Conservation (phyloP, 2,888 invertebrate genomes). For the Sphaerophoria taeniata region DNA sequence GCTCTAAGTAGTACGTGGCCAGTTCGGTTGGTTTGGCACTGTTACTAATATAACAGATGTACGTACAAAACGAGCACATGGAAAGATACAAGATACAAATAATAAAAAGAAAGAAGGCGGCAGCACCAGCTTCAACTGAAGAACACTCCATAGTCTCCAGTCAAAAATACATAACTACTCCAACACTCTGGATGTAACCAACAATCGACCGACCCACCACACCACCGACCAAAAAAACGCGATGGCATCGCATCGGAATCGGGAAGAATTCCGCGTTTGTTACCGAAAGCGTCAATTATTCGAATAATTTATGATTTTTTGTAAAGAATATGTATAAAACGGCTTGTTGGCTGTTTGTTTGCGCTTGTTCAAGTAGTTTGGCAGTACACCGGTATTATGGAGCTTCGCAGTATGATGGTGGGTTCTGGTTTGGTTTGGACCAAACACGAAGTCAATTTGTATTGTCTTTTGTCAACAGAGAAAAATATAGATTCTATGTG, state of each 20-base stretch:
- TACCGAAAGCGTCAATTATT: constrained; percentile 82
- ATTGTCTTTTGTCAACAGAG: constrained; percentile 73
- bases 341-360: constrained; percentile 65
- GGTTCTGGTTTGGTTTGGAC: constrained; percentile 50
- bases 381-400: neutral
- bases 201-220: neutral
- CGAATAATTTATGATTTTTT: constrained; percentile 82
- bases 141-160: neutral
- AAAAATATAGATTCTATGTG: constrained; percentile 61
- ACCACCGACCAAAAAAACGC: constrained; percentile 21
- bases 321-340: constrained; percentile 78
- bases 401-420: neutral
- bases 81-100: constrained; percentile 69
- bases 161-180: neutral
- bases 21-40: constrained; percentile 31
- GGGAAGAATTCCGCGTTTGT: constrained; percentile 75
- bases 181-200: constrained; percentile 2
- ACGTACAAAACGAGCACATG: constrained; percentile 63
- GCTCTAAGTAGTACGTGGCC: constrained; percentile 6
- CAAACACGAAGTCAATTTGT: constrained; percentile 74
- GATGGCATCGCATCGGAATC: constrained; percentile 51
- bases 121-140: constrained; percentile 1
- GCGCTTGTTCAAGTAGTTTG: constrained; percentile 35
- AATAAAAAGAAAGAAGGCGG: constrained; percentile 59
- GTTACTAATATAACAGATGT: constrained; percentile 60